These are phyloP conservation scores for Subacronicta megacephala DNA, from an alignment of 2,888 invertebrate species.

Conservation along the genomic window DNA sequence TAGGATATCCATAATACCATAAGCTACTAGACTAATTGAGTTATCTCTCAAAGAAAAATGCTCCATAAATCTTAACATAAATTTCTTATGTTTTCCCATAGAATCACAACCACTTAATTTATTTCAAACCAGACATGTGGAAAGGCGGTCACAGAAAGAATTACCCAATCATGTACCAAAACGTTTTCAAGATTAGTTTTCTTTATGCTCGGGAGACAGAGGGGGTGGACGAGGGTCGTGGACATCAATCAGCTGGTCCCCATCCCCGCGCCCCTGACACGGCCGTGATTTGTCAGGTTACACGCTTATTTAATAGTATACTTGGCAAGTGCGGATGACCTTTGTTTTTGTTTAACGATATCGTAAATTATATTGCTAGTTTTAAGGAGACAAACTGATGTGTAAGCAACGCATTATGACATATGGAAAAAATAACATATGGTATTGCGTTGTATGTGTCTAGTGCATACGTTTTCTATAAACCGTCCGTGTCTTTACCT, in stretches of 20 bases:
- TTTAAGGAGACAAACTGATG: too few relatives aligned
- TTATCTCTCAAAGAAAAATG: constrained; percentile 9
- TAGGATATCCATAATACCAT: too few relatives aligned
- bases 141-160: constrained; percentile 55
- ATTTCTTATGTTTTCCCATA: constrained; percentile 24
- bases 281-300: constrained; percentile 73
- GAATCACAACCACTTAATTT: constrained; percentile 44
- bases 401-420: too few relatives aligned
- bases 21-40: too few relatives aligned
- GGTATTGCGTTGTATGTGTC: too few relatives aligned
- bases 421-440: too few relatives aligned
- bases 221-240: constrained; percentile 66
- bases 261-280: constrained; percentile 58
- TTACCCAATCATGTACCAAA: constrained; percentile 59
- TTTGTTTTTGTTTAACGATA: constrained; percentile 24
- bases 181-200: constrained; percentile 61
- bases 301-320: constrained; percentile 64
- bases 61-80: constrained; percentile 5
- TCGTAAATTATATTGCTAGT: background rate
- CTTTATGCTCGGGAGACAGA: constrained; percentile 59
- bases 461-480: too few relatives aligned
- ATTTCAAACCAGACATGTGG: constrained; percentile 43
- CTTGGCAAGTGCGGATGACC: constrained; percentile 56
- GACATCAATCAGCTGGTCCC: constrained; percentile 69
- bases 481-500: too few relatives aligned